Conservation (phyloP, 2,113 vertebrate species). For the Rhinogobius similis region DNA sequence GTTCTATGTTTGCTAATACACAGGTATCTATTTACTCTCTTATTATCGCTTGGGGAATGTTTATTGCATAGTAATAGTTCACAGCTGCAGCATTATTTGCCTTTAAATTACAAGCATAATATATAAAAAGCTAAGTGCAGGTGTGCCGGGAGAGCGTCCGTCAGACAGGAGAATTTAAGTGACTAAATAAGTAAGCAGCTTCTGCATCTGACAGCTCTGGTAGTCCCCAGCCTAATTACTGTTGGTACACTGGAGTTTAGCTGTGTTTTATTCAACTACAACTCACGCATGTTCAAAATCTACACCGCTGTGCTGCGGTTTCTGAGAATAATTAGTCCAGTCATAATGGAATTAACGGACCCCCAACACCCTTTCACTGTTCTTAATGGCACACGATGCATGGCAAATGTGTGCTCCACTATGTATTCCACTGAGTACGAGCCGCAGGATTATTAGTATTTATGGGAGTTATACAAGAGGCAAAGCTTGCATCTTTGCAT, state of each 20-base stretch:
- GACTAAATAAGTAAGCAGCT: slow-evolving; percentile 43
- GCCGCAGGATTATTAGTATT: background rate
- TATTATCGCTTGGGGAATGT: background rate
- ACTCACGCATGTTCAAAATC: slow-evolving; percentile 12
- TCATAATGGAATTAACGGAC: slow-evolving; percentile 15
- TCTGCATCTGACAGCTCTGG: slow-evolving; percentile 11
- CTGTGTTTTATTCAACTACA: slow-evolving; percentile 32
- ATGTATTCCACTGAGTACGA: background rate
- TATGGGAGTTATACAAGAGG: slow-evolving; percentile 2
- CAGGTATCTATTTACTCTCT: background rate
- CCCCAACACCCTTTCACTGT: slow-evolving; percentile 3
- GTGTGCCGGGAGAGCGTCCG: slow-evolving; percentile 26
- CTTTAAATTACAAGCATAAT: slow-evolving; percentile 6
- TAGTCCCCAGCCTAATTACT: slow-evolving; percentile 42
- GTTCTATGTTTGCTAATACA: background rate
- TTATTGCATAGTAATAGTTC: background rate
- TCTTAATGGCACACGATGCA: slow-evolving; percentile 4
- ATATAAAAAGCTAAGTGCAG: slow-evolving; percentile 10
- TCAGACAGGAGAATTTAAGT: slow-evolving; percentile 43
- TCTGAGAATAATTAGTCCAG: slow-evolving; percentile 21
- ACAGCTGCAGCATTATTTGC: slow-evolving; percentile 20
- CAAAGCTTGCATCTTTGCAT: background rate
- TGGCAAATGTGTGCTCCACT: background rate
- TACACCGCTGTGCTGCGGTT: slow-evolving; percentile 13
- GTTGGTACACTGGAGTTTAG: slow-evolving; percentile 35